phyloP scores from a whole-genome alignment of 1,140 invertebrate genomes.

The Pseudomyrmex pallidus region DNA sequence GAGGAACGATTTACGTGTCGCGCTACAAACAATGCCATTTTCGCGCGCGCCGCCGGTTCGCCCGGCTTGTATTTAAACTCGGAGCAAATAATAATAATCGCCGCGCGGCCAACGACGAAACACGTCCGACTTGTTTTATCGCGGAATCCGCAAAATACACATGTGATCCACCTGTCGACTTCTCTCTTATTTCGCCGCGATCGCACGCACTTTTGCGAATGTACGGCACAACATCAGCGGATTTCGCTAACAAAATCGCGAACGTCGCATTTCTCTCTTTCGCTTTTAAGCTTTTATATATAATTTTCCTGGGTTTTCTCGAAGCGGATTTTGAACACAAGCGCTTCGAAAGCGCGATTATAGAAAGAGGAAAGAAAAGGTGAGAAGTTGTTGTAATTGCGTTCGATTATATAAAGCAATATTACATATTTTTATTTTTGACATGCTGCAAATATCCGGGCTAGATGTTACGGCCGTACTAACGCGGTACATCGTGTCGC shows the following conservation, averaged over 20 bases:
- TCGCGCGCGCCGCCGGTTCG: conserved; percentile 21
- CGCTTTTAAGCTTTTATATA: background rate
- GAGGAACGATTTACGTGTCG: conserved; percentile 68
- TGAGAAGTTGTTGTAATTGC: conserved; percentile 39
- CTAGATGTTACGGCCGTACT: conserved; percentile 8
- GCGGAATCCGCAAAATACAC: conserved; percentile 31
- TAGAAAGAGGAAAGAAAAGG: background rate
- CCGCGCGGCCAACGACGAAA: conserved; percentile 34
- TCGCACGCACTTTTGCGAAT: background rate
- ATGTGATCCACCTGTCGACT: conserved; percentile 23
- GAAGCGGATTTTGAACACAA: conserved; percentile 13
- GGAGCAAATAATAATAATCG: conserved; percentile 66
- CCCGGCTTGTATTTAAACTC: conserved; percentile 51
- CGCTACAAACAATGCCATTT: conserved; percentile 68
- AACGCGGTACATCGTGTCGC: conserved; percentile 10
- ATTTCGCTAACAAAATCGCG: background rate
- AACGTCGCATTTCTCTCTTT: conserved; percentile 8
- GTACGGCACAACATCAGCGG: background rate
- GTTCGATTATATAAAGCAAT: conserved; percentile 47
- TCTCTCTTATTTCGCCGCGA: background rate
- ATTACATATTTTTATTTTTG: background rate
- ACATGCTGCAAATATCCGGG: background rate
- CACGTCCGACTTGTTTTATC: conserved; percentile 62
- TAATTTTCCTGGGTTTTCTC: conserved; percentile 15
- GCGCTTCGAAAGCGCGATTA: background rate